Evolutionary conservation across 2,888 invertebrate genomes (phyloP).

Genomic region (Malachius bipustulatus): DNA sequence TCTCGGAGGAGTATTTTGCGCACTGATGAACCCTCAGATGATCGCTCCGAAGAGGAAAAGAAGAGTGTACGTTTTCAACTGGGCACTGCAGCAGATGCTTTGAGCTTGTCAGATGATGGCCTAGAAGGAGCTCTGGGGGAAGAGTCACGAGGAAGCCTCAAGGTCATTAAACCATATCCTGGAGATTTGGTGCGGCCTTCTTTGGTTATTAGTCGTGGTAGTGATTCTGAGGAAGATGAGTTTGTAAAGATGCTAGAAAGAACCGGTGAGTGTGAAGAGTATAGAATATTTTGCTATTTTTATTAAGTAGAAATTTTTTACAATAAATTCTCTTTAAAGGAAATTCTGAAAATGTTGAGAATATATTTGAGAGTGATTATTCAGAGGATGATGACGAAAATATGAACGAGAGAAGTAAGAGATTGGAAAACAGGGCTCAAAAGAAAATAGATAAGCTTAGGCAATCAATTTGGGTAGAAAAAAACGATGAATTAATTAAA

Average conservation of each 20-base stretch:
- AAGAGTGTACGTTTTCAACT: conserved; percentile 63
- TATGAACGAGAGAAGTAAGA: conserved; percentile 18
- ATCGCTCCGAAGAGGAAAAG: conserved; percentile 47
- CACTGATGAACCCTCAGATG: conserved; percentile 6
- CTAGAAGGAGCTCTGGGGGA: conserved; percentile 27
- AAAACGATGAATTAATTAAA: conserved; percentile 33
- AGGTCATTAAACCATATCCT: conserved; percentile 45
- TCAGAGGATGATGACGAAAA: conserved; percentile 20
- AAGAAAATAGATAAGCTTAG: conserved; percentile 44
- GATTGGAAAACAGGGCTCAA: conserved; percentile 32
- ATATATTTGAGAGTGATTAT: conserved; percentile 11
- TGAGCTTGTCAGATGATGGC: conserved; percentile 33
- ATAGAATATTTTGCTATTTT: too few relatives aligned
- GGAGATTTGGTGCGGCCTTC: conserved; percentile 48
- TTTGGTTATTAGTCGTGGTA: conserved; percentile 40
- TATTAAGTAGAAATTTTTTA: too few relatives aligned
- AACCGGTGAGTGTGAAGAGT: conserved; percentile 22
- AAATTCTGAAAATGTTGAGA: conserved; percentile 3
- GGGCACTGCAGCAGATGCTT: conserved; percentile 38
- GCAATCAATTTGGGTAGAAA: conserved; percentile 43
- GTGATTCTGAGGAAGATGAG: conserved; percentile 42
- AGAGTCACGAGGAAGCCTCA: conserved; percentile 27
- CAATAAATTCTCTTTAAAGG: too few relatives aligned
- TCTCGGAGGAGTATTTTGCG: not conserved
- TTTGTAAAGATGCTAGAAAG: conserved; percentile 32